A percentile compares a stretch with the other conserved stretches of the same genome.
Evolutionary conservation across 2,113 vertebrate species (phyloP).

Genomic region (Meriones unguiculatus): DNA sequence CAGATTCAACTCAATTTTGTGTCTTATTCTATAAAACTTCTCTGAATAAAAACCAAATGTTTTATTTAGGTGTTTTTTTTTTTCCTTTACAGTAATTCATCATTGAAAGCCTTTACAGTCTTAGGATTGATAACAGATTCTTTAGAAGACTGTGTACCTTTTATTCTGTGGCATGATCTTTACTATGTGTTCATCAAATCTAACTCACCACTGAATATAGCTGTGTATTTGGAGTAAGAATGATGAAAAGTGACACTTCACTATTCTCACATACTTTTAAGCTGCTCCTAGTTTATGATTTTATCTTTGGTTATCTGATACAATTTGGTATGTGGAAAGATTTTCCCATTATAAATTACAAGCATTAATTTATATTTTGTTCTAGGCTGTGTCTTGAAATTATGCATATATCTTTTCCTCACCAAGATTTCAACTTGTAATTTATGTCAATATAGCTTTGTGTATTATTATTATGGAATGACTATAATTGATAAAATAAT

Average conservation of each 20-base stretch:
- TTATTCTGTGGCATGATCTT: neutral
- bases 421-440: neutral
- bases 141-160: neutral
- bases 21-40: neutral
- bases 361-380: neutral
- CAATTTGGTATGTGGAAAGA: neutral
- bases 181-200: neutral
- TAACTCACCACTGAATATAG: neutral
- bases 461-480: neutral
- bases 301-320: slow-evolving; percentile 12
- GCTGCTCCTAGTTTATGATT: neutral
- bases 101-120: neutral
- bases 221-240: neutral
- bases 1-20: neutral
- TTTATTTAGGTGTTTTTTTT: neutral
- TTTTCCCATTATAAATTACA: neutral
- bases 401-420: neutral
- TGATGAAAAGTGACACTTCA: neutral
- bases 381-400: neutral
- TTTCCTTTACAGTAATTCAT: neutral
- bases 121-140: neutral
- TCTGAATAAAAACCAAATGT: neutral
- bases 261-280: neutral
- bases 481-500: neutral
- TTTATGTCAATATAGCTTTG: neutral